Percentiles rank a stretch among this genome's conserved stretches.
These are phyloP conservation scores for Conus canariensis DNA, from an alignment of 2,888 invertebrate species.

Conservation along the genomic window DNA sequence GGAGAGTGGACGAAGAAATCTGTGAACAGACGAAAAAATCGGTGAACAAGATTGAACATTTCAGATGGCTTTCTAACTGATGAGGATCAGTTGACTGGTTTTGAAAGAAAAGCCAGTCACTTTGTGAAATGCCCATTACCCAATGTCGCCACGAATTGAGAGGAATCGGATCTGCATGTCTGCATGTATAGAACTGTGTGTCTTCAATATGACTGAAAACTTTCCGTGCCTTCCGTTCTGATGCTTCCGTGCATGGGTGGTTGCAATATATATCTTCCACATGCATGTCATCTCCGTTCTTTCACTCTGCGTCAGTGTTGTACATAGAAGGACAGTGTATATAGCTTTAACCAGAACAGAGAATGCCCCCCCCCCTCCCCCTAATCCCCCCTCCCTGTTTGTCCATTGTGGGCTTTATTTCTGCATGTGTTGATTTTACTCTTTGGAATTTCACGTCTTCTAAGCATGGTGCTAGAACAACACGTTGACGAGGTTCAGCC, in stretches of 20 bases:
- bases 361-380: not conserved
- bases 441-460: not conserved
- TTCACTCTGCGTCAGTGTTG: not conserved
- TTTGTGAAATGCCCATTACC: too few relatives aligned
- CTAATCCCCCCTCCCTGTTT: not conserved
- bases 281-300: not conserved
- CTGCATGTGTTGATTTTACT: not conserved
- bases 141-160: too few relatives aligned
- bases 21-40: too few relatives aligned
- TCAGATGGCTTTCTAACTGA: too few relatives aligned
- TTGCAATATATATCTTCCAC: conserved; percentile 14
- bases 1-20: too few relatives aligned
- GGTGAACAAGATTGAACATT: too few relatives aligned
- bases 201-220: not conserved
- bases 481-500: not conserved
- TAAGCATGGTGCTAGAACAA: conserved; percentile 13
- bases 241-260: not conserved
- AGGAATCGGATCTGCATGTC: too few relatives aligned
- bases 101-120: too few relatives aligned
- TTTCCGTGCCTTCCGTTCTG: too few relatives aligned
- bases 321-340: not conserved
- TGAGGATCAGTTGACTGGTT: too few relatives aligned
- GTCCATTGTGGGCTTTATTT: not conserved
- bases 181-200: not conserved
- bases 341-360: conserved; percentile 16